Evolutionary conservation across 1,140 invertebrate genomes (phyloP), one percentile per base, ranked within the genome.

Genomic region (Patella vulgata): DNA sequence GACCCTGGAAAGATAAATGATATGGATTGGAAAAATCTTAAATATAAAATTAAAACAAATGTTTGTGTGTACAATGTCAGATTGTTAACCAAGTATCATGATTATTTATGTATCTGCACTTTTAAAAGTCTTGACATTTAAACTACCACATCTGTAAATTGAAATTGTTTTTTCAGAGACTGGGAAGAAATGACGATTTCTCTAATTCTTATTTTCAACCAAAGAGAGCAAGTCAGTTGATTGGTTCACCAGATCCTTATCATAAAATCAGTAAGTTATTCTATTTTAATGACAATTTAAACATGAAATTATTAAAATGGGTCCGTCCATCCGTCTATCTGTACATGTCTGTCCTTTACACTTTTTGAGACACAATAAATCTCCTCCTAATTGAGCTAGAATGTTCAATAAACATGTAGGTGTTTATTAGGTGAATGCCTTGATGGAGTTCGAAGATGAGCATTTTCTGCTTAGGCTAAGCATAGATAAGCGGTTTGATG

Each of bases 141-240:
- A 11, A 17, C 9, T n/a, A 31, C 5, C 11, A 28, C 30, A 17
- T 50, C 4, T 50, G 17, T 17, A 83, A 72, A 83, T 85, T 39
- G 46, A 52, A 50, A 59, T n/a, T 31, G 42, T 50, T 60, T 66
- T 75, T 81, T 42, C 75, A 90, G 88, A 88, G 88, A 75, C 81
- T 90, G 36, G 87, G 88, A 61, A 81, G 84, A 60, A 86, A 84
- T 44, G 87, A 91, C 65, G 88, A 91, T 67, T 86, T 91, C 39
- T 88, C 89, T n/a, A 87, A 87, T 2, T 90, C 86, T 68, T 92
- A 92, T 78, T 91, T 92, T 74, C 89, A 89, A 77, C 89, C 89
- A 3, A 89, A 87, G 79, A 71, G 90, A 70, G 87, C 89, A 17
- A 85, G 86, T 12, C 87, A 90, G 74, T 68, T 89, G 14, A 75